Conservation (phyloP, 2,797 vertebrate species). For the Sarcoramphus papa region DNA sequence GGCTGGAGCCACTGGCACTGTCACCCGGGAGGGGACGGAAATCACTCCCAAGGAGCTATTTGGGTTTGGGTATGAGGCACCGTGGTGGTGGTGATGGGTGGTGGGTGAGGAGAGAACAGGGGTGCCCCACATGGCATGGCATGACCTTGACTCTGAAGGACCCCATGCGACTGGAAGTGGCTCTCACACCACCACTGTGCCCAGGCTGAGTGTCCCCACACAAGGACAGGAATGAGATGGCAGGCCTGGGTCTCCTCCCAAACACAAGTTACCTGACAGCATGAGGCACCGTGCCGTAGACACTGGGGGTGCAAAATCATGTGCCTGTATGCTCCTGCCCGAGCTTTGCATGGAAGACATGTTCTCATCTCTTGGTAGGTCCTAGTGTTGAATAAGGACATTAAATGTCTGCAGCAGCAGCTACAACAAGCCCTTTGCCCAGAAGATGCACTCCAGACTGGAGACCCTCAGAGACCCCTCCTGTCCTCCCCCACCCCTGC, state of each 20-base stretch:
- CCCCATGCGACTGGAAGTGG: not conserved
- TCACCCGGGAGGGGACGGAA: not conserved
- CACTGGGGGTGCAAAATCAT: not conserved
- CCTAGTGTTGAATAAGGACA: not conserved
- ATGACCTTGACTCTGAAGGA: not conserved
- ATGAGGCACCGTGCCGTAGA: not conserved
- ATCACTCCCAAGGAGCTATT: not conserved
- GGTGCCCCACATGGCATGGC: not conserved
- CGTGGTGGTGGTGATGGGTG: not conserved
- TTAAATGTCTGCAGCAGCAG: not conserved
- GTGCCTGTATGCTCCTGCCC: not conserved
- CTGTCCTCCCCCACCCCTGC: not conserved
- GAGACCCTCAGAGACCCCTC: not conserved
- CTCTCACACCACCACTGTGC: not conserved
- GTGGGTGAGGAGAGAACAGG: not conserved
- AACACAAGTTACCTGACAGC: not conserved
- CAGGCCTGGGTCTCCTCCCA: not conserved
- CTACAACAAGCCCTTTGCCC: not conserved
- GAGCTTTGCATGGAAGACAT: accelerated
- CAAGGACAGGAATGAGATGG: not conserved
- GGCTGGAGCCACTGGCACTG: not conserved
- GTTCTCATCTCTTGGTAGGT: not conserved
- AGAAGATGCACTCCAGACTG: not conserved
- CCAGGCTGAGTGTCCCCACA: not conserved
- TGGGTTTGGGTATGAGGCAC: not conserved